Evolutionary conservation across 2,113 vertebrate genomes (phyloP).

Genomic region (Cinclus cinclus): DNA sequence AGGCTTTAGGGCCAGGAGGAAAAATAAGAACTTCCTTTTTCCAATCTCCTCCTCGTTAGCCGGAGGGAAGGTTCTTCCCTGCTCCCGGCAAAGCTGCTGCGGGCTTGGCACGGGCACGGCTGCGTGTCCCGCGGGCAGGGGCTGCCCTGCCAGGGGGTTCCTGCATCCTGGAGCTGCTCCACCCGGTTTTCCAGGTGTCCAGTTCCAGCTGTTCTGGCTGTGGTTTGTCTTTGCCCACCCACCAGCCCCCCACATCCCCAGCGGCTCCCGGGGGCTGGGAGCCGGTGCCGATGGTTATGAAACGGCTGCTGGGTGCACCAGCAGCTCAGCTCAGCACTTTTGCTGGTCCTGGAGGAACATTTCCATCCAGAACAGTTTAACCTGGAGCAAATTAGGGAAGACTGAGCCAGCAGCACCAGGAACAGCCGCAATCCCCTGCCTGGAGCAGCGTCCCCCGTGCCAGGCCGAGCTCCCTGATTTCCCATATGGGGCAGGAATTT

Average conservation of each 20-base stretch:
- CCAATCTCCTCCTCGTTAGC: neutral
- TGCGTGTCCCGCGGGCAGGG: neutral
- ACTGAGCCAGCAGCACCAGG: neutral
- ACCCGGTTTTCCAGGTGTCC: accelerated
- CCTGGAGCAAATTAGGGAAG: constrained; percentile 5
- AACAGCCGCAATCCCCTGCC: neutral
- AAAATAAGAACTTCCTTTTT: neutral
- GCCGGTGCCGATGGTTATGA: neutral
- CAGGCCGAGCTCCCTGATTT: neutral
- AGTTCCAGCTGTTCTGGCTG: neutral
- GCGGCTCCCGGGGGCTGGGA: neutral
- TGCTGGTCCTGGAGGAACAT: neutral
- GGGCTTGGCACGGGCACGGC: neutral
- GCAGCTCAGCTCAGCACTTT: constrained; percentile 26
- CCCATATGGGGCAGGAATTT: accelerated
- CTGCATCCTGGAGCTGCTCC: neutral
- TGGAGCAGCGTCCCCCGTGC: accelerated
- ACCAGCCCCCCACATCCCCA: neutral
- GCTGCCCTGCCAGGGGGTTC: neutral
- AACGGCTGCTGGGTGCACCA: neutral
- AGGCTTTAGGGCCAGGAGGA: neutral
- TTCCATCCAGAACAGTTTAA: neutral
- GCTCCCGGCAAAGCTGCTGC: neutral
- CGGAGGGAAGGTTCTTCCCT: neutral
- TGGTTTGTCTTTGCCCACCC: accelerated